These are phyloP conservation scores for Drosophila sp. DNA, from an alignment of 1,140 invertebrate genomes.

Conservation along the genomic window DNA sequence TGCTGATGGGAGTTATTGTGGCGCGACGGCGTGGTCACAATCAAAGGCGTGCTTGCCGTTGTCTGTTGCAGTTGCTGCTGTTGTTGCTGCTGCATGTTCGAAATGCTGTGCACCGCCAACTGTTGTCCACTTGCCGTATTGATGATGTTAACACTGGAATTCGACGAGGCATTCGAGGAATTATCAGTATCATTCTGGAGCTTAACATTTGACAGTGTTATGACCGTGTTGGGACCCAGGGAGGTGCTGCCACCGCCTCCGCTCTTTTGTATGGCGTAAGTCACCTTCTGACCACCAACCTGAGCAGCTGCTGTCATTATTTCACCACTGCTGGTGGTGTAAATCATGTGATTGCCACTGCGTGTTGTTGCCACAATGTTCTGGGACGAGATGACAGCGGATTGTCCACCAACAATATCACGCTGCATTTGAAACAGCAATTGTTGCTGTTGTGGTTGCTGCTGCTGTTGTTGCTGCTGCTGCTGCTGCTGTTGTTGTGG, in stretches of 20 bases:
- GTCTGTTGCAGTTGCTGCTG: slow-evolving; percentile 49
- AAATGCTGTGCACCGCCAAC: slow-evolving; percentile 79
- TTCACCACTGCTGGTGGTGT: slow-evolving; percentile 75
- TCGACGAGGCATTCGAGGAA: slow-evolving; percentile 30
- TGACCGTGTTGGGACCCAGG: slow-evolving; percentile 75
- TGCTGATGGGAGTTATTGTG: slow-evolving; percentile 68
- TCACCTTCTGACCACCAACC: slow-evolving; percentile 69
- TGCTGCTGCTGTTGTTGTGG: slow-evolving; percentile 68
- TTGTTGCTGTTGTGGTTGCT: slow-evolving; percentile 56
- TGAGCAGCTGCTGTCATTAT: slow-evolving; percentile 58
- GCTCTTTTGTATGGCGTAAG: slow-evolving; percentile 73
- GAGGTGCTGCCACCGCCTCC: slow-evolving; percentile 51
- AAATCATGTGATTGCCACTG: slow-evolving; percentile 79
- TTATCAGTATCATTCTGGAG: slow-evolving; percentile 64
- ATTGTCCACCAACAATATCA: slow-evolving; percentile 41
- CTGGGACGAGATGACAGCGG: slow-evolving; percentile 58
- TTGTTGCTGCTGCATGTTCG: slow-evolving; percentile 62
- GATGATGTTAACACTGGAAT: slow-evolving; percentile 74
- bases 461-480: slow-evolving; percentile 50
- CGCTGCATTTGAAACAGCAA: slow-evolving; percentile 77
- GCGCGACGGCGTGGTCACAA: slow-evolving; percentile 68
- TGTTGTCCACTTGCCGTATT: slow-evolving; percentile 79
- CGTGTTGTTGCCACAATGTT: slow-evolving; percentile 75
- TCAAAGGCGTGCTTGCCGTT: slow-evolving; percentile 57
- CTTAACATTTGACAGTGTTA: slow-evolving; percentile 78